These are phyloP conservation scores for Mormoops blainvillei DNA, from an alignment of 2,113 vertebrate species.

Conservation along the genomic window DNA sequence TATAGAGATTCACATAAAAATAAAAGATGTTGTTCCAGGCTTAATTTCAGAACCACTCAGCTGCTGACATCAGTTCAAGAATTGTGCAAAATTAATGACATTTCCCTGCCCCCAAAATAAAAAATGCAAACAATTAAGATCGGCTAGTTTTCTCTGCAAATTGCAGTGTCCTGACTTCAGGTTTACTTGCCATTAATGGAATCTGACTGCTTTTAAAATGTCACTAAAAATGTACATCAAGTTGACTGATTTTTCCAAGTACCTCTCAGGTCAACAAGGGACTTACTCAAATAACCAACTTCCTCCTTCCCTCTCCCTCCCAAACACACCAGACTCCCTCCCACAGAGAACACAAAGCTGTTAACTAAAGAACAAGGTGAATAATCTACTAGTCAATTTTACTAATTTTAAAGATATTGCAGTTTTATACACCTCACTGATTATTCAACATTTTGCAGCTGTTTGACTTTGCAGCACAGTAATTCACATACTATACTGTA, in stretches of 20 bases:
- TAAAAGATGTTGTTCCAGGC: constrained; percentile 54
- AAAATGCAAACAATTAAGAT: constrained; percentile 77
- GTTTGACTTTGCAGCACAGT: constrained; percentile 83
- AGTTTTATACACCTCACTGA: constrained; percentile 82
- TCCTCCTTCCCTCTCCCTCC: constrained; percentile 70
- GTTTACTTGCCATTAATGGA: constrained; percentile 61
- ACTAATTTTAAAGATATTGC: constrained; percentile 90
- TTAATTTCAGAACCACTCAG: constrained; percentile 57
- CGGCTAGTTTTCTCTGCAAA: constrained; percentile 78
- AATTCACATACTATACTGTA: constrained; percentile 84
- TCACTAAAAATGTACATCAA: constrained; percentile 56
- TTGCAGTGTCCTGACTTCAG: constrained; percentile 80
- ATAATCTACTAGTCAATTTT: constrained; percentile 79
- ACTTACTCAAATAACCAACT: constrained; percentile 59
- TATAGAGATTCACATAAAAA: constrained; percentile 57
- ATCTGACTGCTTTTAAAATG: constrained; percentile 55
- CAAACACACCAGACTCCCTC: constrained; percentile 60
- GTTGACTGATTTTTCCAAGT: constrained; percentile 53
- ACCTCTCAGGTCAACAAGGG: constrained; percentile 60
- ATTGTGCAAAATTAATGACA: constrained; percentile 81
- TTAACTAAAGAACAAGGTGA: constrained; percentile 81
- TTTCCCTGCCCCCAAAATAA: constrained; percentile 71
- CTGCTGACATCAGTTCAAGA: constrained; percentile 73
- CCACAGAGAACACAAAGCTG: constrained; percentile 70
- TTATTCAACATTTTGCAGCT: constrained; percentile 84